A percentile compares a stretch with the other conserved stretches of the same genome.
These are phyloP conservation scores for Lypha dubia DNA, from an alignment of 2,888 invertebrate genomes.

Conservation along the genomic window DNA sequence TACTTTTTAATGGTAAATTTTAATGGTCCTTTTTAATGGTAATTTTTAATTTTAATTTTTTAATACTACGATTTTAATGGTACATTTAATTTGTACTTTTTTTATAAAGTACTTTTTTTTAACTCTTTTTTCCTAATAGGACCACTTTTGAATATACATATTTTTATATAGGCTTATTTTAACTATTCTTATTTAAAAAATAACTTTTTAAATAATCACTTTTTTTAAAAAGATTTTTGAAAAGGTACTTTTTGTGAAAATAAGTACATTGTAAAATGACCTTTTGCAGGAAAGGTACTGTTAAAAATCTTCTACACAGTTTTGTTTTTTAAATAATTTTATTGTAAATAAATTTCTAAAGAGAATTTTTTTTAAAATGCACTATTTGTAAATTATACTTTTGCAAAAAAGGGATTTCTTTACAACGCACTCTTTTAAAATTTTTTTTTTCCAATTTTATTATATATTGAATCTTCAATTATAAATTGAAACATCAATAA, in stretches of 20 bases:
- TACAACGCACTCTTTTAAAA: not conserved
- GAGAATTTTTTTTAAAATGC: not conserved
- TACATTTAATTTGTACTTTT: not conserved
- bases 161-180: not conserved
- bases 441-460: no score
- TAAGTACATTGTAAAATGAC: no score
- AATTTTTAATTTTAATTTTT: not conserved
- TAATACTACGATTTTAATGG: not conserved
- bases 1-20: not conserved
- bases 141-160: not conserved
- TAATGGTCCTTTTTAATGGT: not conserved
- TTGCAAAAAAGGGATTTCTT: not conserved
- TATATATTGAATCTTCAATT: no score
- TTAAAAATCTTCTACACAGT: no score
- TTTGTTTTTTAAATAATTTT: no score
- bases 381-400: not conserved
- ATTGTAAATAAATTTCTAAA: not conserved
- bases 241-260: not conserved
- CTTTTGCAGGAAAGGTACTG: no score
- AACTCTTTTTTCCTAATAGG: not conserved
- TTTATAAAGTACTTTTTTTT: not conserved
- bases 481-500: no score
- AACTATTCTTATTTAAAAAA: not conserved
- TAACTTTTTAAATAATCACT: not conserved
- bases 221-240: not conserved